These are phyloP conservation scores for Rhipidura dahli DNA, from an alignment of 2,113 vertebrate species.

Conservation along the genomic window DNA sequence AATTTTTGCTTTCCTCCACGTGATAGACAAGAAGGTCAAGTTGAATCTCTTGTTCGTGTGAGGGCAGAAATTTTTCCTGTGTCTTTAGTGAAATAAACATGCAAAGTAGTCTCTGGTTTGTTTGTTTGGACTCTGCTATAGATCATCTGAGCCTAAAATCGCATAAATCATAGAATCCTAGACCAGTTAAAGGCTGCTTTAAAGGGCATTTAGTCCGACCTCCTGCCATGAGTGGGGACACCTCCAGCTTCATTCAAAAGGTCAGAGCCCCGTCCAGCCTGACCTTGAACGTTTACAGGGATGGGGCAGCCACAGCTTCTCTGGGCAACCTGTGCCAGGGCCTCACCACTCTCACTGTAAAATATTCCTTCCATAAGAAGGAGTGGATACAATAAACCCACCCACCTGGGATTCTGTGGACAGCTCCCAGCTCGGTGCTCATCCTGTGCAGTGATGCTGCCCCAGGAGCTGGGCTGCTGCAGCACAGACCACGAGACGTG, in stretches of 20 bases:
- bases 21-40: not conserved
- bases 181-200: not conserved
- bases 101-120: not conserved
- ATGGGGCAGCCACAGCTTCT: not conserved
- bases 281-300: not conserved
- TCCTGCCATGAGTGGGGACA: not conserved
- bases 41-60: not conserved
- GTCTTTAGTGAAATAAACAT: not conserved
- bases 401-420: not conserved
- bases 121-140: not conserved
- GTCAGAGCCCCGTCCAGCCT: not conserved
- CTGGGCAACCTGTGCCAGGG: not conserved
- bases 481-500: not conserved
- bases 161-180: not conserved
- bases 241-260: fast-evolving
- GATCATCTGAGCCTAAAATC: not conserved
- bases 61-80: not conserved
- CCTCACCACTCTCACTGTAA: not conserved
- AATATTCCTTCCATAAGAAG: not conserved
- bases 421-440: fast-evolving
- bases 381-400: fast-evolving
- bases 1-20: not conserved
- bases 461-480: not conserved
- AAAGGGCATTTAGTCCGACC: not conserved
- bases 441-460: fast-evolving